phyloP scores from a whole-genome alignment of 2,113 vertebrate genomes.

The Lagopus leucura region DNA sequence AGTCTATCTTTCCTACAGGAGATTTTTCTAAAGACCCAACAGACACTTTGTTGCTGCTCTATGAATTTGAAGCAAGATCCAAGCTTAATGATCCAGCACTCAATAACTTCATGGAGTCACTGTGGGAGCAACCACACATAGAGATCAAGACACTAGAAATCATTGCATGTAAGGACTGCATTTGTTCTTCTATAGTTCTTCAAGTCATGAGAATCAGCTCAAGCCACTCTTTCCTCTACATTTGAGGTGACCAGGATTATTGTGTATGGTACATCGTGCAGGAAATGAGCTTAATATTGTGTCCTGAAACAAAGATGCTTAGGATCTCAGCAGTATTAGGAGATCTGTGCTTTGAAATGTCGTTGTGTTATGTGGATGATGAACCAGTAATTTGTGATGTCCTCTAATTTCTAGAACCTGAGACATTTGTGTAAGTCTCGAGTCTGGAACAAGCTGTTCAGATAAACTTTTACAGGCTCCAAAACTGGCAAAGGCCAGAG shows the following conservation, averaged over 20 bases:
- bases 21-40: slow-evolving; percentile 81
- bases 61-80: slow-evolving; percentile 91
- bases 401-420: background rate
- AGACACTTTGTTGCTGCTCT: slow-evolving; percentile 87
- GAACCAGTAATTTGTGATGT: background rate
- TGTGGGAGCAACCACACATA: slow-evolving; percentile 84
- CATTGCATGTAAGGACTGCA: slow-evolving; percentile 83
- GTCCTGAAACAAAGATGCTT: background rate
- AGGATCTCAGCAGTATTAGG: background rate
- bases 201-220: background rate
- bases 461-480: background rate
- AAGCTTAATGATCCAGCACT: slow-evolving; percentile 88
- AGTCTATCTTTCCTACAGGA: slow-evolving; percentile 71
- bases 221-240: background rate
- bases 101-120: slow-evolving; percentile 80
- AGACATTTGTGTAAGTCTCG: background rate
- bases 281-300: background rate
- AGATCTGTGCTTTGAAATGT: background rate
- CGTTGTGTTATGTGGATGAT: background rate
- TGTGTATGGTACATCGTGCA: background rate
- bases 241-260: background rate
- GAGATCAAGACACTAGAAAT: slow-evolving; percentile 87
- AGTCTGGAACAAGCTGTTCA: background rate
- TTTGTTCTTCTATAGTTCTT: background rate
- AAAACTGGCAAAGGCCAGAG: background rate